Evolutionary conservation across 2,888 invertebrate species (phyloP).

Genomic region (Autographa gamma): DNA sequence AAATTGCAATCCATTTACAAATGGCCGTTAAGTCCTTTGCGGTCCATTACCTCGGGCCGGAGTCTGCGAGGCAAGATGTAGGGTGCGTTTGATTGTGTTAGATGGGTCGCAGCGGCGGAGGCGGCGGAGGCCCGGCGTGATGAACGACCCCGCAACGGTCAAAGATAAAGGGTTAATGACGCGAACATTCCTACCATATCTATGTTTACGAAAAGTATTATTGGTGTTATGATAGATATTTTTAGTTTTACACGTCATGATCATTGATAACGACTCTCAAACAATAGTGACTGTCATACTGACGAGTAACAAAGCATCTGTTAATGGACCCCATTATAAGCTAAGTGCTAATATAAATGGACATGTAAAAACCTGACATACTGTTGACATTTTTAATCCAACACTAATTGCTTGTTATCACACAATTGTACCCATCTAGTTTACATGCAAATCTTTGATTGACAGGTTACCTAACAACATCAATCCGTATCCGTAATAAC

Average conservation of each 20-base stretch:
- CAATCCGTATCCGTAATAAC: slow-evolving; percentile 16
- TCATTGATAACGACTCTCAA: not conserved
- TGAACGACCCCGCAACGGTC: slow-evolving; percentile 59
- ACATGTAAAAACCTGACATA: not conserved
- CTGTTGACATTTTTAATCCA: not conserved
- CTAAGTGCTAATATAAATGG: too few relatives aligned
- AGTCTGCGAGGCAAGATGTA: slow-evolving; percentile 19
- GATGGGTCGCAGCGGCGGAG: too few relatives aligned
- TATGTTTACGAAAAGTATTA: slow-evolving; percentile 15
- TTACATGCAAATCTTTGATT: not conserved
- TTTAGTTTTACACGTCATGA: not conserved
- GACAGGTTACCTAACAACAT: not conserved
- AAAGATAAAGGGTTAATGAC: slow-evolving; percentile 41
- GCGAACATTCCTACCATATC: slow-evolving; percentile 18
- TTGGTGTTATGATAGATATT: slow-evolving; percentile 15
- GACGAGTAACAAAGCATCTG: not conserved
- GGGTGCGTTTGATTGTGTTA: slow-evolving; percentile 38
- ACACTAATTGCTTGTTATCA: not conserved
- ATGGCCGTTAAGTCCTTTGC: slow-evolving; percentile 27
- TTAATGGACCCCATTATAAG: too few relatives aligned
- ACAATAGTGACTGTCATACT: not conserved
- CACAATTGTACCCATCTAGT: not conserved
- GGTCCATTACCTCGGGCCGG: slow-evolving; percentile 31
- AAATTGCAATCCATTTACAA: slow-evolving; percentile 45
- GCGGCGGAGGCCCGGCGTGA: slow-evolving; percentile 58